Conservation (phyloP, 1,140 invertebrate genomes). For the Cheumatopsyche charites region DNA sequence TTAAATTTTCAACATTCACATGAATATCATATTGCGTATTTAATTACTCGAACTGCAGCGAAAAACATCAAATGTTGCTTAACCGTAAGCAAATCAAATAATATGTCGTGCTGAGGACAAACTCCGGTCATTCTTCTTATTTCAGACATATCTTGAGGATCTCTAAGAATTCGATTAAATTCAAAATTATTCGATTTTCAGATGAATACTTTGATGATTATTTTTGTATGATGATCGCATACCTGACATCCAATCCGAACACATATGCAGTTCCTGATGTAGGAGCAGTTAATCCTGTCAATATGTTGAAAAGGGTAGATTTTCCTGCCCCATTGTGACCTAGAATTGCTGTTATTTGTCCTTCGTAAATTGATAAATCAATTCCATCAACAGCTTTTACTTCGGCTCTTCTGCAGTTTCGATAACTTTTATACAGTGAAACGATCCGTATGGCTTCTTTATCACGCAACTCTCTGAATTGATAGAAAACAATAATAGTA, state of each 20-base stretch:
- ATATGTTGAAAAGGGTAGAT: conserved; percentile 84
- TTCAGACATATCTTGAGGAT: conserved; percentile 74
- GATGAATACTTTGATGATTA: not conserved
- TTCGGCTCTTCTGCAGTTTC: conserved; percentile 63
- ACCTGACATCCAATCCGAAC: conserved; percentile 76
- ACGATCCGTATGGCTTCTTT: conserved; percentile 78
- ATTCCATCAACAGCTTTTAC: conserved; percentile 68
- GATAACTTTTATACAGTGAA: conserved; percentile 74
- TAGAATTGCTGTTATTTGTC: conserved; percentile 82
- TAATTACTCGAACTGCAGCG: conserved; percentile 70
- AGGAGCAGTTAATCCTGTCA: conserved; percentile 80
- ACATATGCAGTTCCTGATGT: conserved; percentile 77
- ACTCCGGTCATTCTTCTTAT: conserved; percentile 82
- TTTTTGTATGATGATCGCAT: too few relatives aligned
- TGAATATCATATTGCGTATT: too few relatives aligned
- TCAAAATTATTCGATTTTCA: conserved; percentile 7
- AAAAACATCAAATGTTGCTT: conserved; percentile 89
- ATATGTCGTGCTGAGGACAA: conserved; percentile 91
- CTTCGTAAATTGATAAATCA: conserved; percentile 77
- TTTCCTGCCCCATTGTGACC: conserved; percentile 92
- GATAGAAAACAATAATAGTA: not conserved
- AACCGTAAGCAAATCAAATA: conserved; percentile 86
- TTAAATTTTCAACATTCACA: too few relatives aligned
- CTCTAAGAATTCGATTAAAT: conserved; percentile 60
- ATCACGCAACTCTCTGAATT: conserved; percentile 66